A percentile compares a stretch with the other conserved stretches of the same genome.
Evolutionary conservation across 2,797 vertebrate species (phyloP).

Genomic region (Cossypha caffra): DNA sequence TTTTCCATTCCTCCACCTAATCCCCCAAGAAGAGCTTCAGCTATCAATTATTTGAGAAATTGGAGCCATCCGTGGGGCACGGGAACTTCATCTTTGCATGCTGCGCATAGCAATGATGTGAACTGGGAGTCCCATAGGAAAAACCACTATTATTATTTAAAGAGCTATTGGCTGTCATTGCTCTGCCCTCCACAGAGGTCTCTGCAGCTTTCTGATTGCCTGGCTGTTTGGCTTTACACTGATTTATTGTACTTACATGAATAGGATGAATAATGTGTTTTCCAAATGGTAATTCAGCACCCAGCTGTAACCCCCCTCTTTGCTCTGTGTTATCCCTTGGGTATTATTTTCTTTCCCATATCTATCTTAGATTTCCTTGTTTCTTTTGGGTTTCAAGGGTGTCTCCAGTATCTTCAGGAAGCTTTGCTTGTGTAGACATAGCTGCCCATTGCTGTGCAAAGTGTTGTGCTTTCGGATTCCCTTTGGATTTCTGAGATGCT

Average conservation of each 20-base stretch:
- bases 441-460: neutral
- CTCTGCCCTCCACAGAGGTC: neutral
- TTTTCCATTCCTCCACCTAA: neutral
- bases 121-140: neutral
- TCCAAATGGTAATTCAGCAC: neutral
- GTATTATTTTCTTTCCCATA: neutral
- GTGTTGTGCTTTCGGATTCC: neutral
- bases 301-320: neutral
- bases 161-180: conserved; percentile 35
- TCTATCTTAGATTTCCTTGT: neutral
- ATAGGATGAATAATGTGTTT: neutral
- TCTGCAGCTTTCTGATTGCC: neutral
- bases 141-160: conserved; percentile 47
- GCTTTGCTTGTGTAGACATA: neutral
- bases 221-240: neutral
- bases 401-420: neutral
- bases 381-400: neutral
- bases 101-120: neutral
- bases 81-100: conserved; percentile 22
- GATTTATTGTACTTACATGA: conserved; percentile 4
- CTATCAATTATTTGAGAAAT: conserved; percentile 48
- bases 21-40: neutral
- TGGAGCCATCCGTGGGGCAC: neutral
- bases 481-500: neutral
- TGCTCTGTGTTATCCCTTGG: neutral